Evolutionary conservation across 2,113 vertebrate genomes (phyloP), one percentile per base, ranked within the genome.

Genomic region (Calyptomena viridis): DNA sequence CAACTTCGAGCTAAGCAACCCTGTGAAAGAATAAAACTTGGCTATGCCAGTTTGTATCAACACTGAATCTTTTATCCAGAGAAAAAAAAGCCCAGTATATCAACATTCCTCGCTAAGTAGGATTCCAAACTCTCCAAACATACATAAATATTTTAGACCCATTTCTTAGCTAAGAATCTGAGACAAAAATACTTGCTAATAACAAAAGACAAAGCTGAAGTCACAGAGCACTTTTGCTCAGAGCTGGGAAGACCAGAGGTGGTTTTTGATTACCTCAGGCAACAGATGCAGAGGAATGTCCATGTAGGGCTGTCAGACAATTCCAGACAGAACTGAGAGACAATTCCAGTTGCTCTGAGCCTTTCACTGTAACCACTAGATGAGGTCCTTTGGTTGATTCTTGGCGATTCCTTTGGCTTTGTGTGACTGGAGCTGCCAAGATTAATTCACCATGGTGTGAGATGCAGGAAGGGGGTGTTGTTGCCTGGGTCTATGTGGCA

Each of bases 401-500:
- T 37, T 63, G 75, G 55, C 47, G 60, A 40, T 67, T 64, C 19
- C 64, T 73, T 49, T n/a, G 59, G 37, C 39, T 88, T 50, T 13
- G 4, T 50, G 49, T 87, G 40, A 58, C 75, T 74, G 47, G 40
- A 79, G 59, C 53, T 90, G 58, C 31, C 72, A 73, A 37, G 50
- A 55, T 9, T 55, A 23, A 69, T 80, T 74, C 28, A 40, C 11
- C 20, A 22, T 9, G 0, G 0, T 9, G 44, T 18, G 42, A 74
- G 44, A 35, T 44, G 86, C 0, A 11, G 27, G 64, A 66, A 11
- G 16, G 21, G 33, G 3, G 23, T 44, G 50, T 35, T 47, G 49
- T 67, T 8, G 62, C 16, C 35, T 17, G 31, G 15, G 13, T 52
- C 28, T 68, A 8, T 0, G 0, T 9, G 71, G 69, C 62, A 31